phyloP scores from a whole-genome alignment of 2,797 vertebrate genomes.

The Spinus pinus region DNA sequence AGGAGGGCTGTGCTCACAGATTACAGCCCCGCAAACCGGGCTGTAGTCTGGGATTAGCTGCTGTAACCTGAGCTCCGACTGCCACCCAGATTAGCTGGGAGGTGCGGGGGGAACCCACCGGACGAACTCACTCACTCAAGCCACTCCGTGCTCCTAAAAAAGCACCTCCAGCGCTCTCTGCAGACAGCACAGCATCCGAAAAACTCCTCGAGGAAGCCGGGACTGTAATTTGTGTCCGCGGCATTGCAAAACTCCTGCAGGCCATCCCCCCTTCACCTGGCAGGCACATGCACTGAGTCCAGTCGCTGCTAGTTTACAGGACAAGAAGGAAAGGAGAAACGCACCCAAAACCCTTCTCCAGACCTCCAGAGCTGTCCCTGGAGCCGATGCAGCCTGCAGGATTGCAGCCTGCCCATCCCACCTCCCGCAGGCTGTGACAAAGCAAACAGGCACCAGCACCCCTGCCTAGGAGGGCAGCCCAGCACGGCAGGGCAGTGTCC shows the following conservation, averaged over 20 bases:
- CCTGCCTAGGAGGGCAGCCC: neutral
- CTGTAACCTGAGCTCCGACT: neutral
- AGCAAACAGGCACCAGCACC: accelerated
- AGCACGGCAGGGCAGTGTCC: accelerated
- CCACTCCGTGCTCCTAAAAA: neutral
- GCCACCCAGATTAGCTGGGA: slow-evolving; percentile 2
- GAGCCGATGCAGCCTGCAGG: neutral
- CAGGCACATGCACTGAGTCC: neutral
- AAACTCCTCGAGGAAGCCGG: neutral
- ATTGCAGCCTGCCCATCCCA: neutral
- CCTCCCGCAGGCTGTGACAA: neutral
- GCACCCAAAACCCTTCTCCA: neutral
- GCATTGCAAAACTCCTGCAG: neutral
- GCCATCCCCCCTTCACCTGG: neutral
- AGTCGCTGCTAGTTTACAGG: neutral
- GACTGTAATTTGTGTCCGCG: accelerated
- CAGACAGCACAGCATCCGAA: neutral
- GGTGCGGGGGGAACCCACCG: neutral
- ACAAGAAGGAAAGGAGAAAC: neutral
- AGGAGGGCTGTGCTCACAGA: neutral
- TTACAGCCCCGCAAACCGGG: neutral
- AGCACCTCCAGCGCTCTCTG: neutral
- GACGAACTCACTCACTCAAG: neutral
- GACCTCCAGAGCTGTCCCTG: neutral
- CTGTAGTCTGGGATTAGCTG: neutral